These are phyloP conservation scores for Dendroctonus valens DNA, from an alignment of 1,140 invertebrate species.

Conservation along the genomic window DNA sequence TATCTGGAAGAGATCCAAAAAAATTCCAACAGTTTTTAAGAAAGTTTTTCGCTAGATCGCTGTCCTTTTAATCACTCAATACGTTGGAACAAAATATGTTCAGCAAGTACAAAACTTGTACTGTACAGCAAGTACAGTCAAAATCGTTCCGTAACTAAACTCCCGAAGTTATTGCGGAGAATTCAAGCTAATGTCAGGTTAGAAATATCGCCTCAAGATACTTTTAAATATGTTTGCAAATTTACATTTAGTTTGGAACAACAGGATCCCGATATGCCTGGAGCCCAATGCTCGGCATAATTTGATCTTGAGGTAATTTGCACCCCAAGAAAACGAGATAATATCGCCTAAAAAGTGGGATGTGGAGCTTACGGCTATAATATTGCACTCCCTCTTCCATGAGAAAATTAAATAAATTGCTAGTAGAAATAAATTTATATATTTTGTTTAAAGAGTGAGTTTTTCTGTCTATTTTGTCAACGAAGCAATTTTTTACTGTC, in stretches of 20 bases:
- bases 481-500: no score
- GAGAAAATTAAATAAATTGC: no score
- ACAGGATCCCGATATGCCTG: constrained; percentile 12
- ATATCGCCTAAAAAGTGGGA: constrained; percentile 5
- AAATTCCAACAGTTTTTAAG: neutral
- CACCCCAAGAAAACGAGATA: constrained; percentile 2
- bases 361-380: neutral
- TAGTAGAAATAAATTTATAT: no score
- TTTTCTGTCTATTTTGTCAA: no score
- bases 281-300: constrained; percentile 13
- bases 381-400: neutral
- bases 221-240: constrained; percentile 30
- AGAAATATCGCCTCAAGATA: constrained; percentile 27
- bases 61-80: constrained; percentile 18
- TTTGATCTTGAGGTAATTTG: constrained; percentile 17
- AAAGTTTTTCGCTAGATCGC: neutral
- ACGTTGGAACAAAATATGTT: no score
- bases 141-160: constrained; percentile 30
- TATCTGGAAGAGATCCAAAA: neutral
- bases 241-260: constrained; percentile 30
- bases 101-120: no score
- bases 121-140: constrained; percentile 21
- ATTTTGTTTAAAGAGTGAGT: no score
- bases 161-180: constrained; percentile 27
- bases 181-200: constrained; percentile 34